phyloP scores from a whole-genome alignment of 2,113 vertebrate species.

The Struthio camelus region DNA sequence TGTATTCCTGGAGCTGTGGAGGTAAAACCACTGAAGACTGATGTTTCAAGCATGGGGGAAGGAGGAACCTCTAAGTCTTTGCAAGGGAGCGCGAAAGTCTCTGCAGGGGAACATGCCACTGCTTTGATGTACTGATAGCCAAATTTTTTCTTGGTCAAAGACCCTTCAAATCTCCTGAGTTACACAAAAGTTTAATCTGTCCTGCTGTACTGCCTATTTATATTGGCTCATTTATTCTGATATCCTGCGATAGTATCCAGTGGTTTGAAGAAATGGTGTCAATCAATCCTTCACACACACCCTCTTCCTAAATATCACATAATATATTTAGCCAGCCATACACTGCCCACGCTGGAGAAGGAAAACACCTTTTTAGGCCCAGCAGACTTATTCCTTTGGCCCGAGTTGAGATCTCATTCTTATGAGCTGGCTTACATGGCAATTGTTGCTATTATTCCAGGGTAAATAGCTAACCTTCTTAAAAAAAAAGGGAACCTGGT shows the following conservation, averaged over 20 bases:
- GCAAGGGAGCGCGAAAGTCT: not conserved
- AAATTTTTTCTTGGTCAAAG: not conserved
- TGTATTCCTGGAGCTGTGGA: constrained; percentile 12
- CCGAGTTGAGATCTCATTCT: not conserved
- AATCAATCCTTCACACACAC: not conserved
- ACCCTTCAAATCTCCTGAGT: not conserved
- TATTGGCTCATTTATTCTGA: not conserved
- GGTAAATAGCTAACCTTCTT: not conserved
- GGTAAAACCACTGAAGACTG: not conserved
- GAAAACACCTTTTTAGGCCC: not conserved
- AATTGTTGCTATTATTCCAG: not conserved
- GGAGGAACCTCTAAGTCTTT: not conserved
- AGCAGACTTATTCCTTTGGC: not conserved
- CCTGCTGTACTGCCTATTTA: not conserved
- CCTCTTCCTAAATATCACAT: not conserved
- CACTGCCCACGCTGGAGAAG: not conserved
- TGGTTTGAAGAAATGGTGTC: not conserved
- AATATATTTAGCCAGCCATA: not conserved
- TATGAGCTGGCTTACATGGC: not conserved
- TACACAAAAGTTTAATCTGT: not conserved
- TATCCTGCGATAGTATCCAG: not conserved
- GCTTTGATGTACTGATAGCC: not conserved
- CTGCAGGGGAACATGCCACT: not conserved
- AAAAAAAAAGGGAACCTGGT: not conserved
- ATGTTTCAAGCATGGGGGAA: not conserved